phyloP scores from a whole-genome alignment of 2,113 vertebrate species.

The Macaca fascicularis region T2T-MFA8v1.1 NC_088375.1:200865001-200865500 shows the following conservation, averaged over 20 bases:
- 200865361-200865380: not conserved
- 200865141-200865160: not conserved
- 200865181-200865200: not conserved
- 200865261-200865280: not conserved
- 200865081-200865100: not conserved
- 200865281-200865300: not conserved
- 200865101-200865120: not conserved
- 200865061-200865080: not conserved
- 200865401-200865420: not conserved
- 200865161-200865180: not conserved
- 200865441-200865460: not conserved
- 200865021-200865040: not conserved
- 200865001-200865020: not conserved
- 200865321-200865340: not conserved
- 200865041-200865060: not conserved
- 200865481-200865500: not conserved
- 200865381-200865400: not conserved
- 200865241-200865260: not conserved
- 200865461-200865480: not conserved
- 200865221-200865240: not conserved
- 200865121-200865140: not conserved
- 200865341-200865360: not conserved
- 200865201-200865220: not conserved
- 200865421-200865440: not conserved
- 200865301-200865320: conserved; percentile 2